Base-by-base conservation (phyloP, 2,888 invertebrate species). In the Tanypteryx hageni region DNA sequence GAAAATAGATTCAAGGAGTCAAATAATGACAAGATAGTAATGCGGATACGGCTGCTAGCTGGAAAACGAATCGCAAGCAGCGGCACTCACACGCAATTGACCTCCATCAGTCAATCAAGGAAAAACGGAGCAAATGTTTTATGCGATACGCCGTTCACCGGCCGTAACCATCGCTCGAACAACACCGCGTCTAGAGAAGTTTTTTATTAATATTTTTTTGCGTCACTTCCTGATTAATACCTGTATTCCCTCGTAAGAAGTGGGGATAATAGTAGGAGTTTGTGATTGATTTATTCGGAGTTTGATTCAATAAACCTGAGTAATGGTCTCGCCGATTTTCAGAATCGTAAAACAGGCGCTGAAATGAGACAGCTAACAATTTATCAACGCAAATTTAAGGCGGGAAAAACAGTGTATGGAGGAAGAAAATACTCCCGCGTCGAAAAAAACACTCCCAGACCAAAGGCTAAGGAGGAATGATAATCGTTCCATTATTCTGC, bases 81-180 rank as follows among this genome's bases (percentile, higher is more conserved):
- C 16, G 18, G 18, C 18, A 27, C 76, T 22, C 76, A 13, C 11
- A 27, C 76, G 22, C 27, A 13, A 76, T 22, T 76, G 22, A 76
- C 76, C 76, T 76, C 76, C 76, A 76, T 76, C 76, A 76, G 76
- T 76, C 76, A 76, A 76, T 76, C 76, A 76, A 76, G 76, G 13
- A 27, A 76, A 68, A 76, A 76, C 3, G 27, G 76, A 14, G 22
- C 27, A 10, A 22, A 76, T 76, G 27, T 76, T 76, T 76, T 76
- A 22, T 27, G 4, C 22, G 9, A 68, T n/a, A 11, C 68, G 44
- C 5, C 5, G 44, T 44, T 44, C 22, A n/a, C 11, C 76, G 76
- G 7, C 13, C 10, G 22, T 76, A 10, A 27, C 68, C 22, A n/a
- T 27, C 4, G 13, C 76, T 76, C 76, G 11, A 76, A 22, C 13